Evolutionary conservation across 2,888 invertebrate genomes (phyloP), one percentile per base, ranked within the genome.

Genomic region (Pandemis heparana): DNA sequence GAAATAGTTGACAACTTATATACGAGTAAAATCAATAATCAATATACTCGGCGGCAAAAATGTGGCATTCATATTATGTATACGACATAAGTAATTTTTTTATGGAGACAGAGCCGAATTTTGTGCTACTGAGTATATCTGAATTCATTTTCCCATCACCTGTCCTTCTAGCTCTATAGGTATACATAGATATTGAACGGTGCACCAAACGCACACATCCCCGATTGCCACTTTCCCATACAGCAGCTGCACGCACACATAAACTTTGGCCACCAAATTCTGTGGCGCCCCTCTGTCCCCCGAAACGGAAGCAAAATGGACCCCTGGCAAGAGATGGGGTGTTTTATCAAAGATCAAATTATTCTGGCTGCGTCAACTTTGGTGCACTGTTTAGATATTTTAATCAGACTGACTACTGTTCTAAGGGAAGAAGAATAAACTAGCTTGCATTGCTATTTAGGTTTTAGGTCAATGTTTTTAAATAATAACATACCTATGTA

Each of bases 221-320:
- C 79, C 75, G 81, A 74, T 78, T 75, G 10, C 78, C 79, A 87
- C 86, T 87, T 87, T 84, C 79, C 77, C 78, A 82, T 79, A 75
- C 79, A 77, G 81, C 82, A 83, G 82, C 81, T 83, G 83, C 69
- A 84, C 85, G 75, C 88, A 86, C 85, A 88, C 85, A 84, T 76
- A 70, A 60, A 78, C 70, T 74, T 62, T n/a, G 53, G 10, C 65
- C 76, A 78, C 86, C 85, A 86, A 61, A 71, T 75, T 76, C 82
- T n/a, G 12, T 69, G 75, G 86, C 83, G 61, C 85, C 77, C 2
- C 83, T 79, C 64, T 76, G 70, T 65, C 77, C 75, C 81, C 78
- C 64, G 68, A 71, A 48, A 23, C 46, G 39, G 70, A 59, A 75
- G 70, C 56, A 71, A 66, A 78, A 80, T 56, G 46, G 68, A 80